phyloP scores from a whole-genome alignment of 1,140 invertebrate genomes.

The Drosophila tsacasi region DNA sequence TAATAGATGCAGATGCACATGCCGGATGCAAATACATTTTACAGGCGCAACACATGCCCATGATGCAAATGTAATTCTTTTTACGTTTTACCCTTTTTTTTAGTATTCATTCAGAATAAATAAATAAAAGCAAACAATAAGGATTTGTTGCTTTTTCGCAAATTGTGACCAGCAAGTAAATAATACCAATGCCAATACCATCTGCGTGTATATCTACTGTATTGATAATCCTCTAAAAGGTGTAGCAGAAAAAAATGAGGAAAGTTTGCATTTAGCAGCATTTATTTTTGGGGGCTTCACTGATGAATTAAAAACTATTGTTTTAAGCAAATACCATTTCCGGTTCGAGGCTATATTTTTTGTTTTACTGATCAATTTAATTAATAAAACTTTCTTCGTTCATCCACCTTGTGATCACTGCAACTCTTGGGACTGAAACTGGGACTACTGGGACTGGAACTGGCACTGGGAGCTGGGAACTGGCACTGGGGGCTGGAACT shows the following conservation, averaged over 20 bases:
- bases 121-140: background rate
- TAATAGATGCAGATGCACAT: constrained; percentile 10
- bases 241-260: background rate
- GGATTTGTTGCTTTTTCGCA: constrained; percentile 1
- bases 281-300: too few species aligned
- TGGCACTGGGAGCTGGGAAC: background rate
- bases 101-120: background rate
- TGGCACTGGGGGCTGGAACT: background rate
- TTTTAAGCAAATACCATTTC: background rate
- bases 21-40: constrained; percentile 5
- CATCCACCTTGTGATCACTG: background rate
- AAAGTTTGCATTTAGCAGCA: too few species aligned
- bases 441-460: too few species aligned
- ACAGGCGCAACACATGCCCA: constrained; percentile 9
- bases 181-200: background rate
- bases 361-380: background rate
- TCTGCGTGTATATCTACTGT: background rate
- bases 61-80: constrained; percentile 31
- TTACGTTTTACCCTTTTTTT: constrained; percentile 12
- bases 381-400: background rate
- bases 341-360: background rate
- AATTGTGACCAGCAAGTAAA: constrained; percentile 37
- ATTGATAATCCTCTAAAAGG: background rate
- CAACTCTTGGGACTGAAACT: background rate
- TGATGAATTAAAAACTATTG: background rate